A percentile compares a stretch with the other conserved stretches of the same genome.
These are phyloP conservation scores for Pangasius mekongensis DNA, from an alignment of 2,797 vertebrate genomes.

Conservation along the genomic window DNA sequence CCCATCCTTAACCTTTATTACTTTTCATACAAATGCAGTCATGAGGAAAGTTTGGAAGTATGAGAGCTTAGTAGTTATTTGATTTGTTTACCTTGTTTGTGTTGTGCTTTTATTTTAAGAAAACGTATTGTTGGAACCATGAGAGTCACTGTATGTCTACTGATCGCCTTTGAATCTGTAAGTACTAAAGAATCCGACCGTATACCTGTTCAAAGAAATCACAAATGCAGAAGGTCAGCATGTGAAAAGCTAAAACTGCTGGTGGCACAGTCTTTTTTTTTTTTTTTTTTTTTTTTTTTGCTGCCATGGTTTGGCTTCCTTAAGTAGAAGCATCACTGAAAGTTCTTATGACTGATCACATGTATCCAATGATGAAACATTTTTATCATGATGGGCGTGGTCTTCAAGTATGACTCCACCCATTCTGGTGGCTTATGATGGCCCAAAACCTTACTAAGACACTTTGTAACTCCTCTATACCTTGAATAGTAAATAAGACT, in stretches of 20 bases:
- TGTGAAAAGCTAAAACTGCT: neutral
- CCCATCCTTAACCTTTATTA: neutral
- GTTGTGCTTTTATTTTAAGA: neutral
- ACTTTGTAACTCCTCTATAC: neutral
- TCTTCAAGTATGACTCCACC: neutral
- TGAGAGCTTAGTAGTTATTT: neutral
- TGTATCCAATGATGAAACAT: neutral
- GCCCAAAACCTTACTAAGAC: neutral
- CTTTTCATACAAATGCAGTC: neutral
- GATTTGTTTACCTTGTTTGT: neutral
- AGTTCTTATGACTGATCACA: neutral
- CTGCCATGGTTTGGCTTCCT: neutral
- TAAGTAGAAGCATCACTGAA: neutral
- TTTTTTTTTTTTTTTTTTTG: neutral
- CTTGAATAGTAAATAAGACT: neutral
- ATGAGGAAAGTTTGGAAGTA: neutral
- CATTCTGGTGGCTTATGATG: neutral
- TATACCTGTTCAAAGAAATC: neutral
- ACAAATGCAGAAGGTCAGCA: neutral
- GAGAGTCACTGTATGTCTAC: neutral
- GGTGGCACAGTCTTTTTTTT: neutral
- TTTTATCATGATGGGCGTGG: neutral
- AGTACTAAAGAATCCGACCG: neutral
- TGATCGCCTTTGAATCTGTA: neutral
- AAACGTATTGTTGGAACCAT: neutral